Percentiles rank a stretch among this genome's conserved stretches.
Conservation (phyloP, 1,140 invertebrate genomes). For the Atta texana region DNA sequence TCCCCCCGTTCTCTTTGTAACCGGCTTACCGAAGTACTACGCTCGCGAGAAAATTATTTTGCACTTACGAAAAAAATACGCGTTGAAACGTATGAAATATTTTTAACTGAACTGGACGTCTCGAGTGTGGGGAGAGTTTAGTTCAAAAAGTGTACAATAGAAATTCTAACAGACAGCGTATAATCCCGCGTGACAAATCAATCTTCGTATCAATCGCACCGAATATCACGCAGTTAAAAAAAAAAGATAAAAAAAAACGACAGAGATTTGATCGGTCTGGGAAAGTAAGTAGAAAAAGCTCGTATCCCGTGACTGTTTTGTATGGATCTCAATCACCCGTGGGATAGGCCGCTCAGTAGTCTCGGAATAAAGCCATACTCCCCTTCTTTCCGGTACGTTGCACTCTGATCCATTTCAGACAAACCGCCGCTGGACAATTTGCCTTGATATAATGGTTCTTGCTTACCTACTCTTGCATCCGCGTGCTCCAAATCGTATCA, state of each 20-base stretch:
- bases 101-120: constrained; percentile 41
- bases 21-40: background rate
- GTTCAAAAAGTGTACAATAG: constrained; percentile 24
- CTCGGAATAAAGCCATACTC: constrained; percentile 38
- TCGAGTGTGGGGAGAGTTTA: constrained; percentile 9
- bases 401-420: constrained; percentile 72
- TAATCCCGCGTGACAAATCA: constrained; percentile 24
- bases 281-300: constrained; percentile 15
- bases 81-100: constrained; percentile 36
- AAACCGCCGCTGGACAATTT: constrained; percentile 74
- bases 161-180: background rate
- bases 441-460: constrained; percentile 76
- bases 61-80: constrained; percentile 46
- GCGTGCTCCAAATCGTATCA: constrained; percentile 78
- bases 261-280: constrained; percentile 7
- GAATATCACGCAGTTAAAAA: background rate
- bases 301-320: background rate
- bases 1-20: background rate
- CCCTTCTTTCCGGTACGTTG: constrained; percentile 54
- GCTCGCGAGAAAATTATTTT: constrained; percentile 58
- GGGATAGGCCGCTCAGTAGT: constrained; percentile 40
- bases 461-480: constrained; percentile 71
- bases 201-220: constrained; percentile 7
- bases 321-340: constrained; percentile 47
- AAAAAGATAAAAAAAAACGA: background rate